Evolutionary conservation across 2,888 invertebrate species (phyloP), one percentile per base, ranked within the genome.

Genomic region (Agriopis marginaria): DNA sequence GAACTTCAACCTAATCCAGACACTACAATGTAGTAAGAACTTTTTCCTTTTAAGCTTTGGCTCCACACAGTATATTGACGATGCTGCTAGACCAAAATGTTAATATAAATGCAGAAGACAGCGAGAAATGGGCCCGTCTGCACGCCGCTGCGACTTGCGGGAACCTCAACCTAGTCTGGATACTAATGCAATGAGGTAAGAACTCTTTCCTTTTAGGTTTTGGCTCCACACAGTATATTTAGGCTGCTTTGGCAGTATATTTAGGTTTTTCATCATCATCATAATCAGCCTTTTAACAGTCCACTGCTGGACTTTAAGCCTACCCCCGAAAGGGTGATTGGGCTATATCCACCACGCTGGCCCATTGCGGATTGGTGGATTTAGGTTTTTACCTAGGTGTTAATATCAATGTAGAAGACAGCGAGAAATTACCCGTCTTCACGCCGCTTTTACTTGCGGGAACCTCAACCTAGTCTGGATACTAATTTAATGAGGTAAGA

Each of bases 141-240:
- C 99, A 99, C 94, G 99, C 99, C 10, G 99, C 99, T 0, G 99
- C 99, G 51, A 99, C 99, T 11, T 99, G 99, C 88, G 99, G 99
- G 3, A 99, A 99, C 93, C 95, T 99, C 66, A 98, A 98, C 90
- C 95, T 99, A 82, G 99, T 99, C 76, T 96, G 97, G 89, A 97
- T 97, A 86, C 95, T 99, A 51, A 99, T 99, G 83, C 96, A 97
- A 76, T 96, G 98, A 54, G 55, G 55, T 11, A 17, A 56, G 40
- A 2, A 42, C 1, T 7, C 0, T 8, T 32, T 39, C 3, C n/a
- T 51, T 23, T 5, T 23, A 2, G 17, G 17, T 1, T 23, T 23
- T 23, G 2, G 17, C 17, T 23, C 17, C 17, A n/a, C 32, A 32
- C 32, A 32, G 1, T 32, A 32, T 32, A 32, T 32, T 32, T 32